Base-by-base conservation (phyloP, 2,888 invertebrate genomes). In the Tetheella fluctuosa region DNA sequence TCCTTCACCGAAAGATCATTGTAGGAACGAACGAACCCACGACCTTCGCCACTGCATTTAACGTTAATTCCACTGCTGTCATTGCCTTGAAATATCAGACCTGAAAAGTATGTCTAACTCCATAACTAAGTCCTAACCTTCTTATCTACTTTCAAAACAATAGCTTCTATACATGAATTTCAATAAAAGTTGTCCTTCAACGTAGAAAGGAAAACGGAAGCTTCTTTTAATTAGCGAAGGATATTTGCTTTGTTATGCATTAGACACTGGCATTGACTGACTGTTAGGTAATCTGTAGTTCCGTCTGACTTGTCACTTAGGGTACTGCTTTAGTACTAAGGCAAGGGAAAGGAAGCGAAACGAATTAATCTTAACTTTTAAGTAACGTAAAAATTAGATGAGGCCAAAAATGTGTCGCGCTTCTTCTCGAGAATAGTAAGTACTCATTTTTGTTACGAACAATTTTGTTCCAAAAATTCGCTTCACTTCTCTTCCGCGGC, bases 161-260 rank as follows among this genome's bases (percentile, higher is more conserved):
- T 48, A 48, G 48, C n/a, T 3, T 39, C 48, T 48, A 10, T n/a
- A 48, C 48, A 54, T 60, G 28, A 30, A 23, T 34, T 34, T 66
- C 72, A 74, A 70, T 68, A 61, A 57, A 8, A 53, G 28, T 53
- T 61, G 64, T 60, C 75, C 79, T 76, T 74, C 71, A 48, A 59
- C n/a, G 54, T 15, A 30, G 48, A 39, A 54, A 65, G 64, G 68
- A 62, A 64, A 57, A 55, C 62, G 54, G 62, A 67, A 55, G 52
- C 59, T 55, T 17, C 30, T 28, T 28, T 58, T 55, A 60, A 70
- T 71, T 67, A 64, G 63, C 67, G 52, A 59, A 65, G 57, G 61
- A 67, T 66, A 64, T 65, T 54, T 25, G 62, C 63, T 68, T 71
- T 69, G 62, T 69, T 55, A 48, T 8, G 54, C 15, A 76, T 77